Percentiles rank a stretch among this genome's conserved stretches.
These are phyloP conservation scores for Glyptemys insculpta DNA, from an alignment of 2,797 vertebrate species.

Conservation along the genomic window DNA sequence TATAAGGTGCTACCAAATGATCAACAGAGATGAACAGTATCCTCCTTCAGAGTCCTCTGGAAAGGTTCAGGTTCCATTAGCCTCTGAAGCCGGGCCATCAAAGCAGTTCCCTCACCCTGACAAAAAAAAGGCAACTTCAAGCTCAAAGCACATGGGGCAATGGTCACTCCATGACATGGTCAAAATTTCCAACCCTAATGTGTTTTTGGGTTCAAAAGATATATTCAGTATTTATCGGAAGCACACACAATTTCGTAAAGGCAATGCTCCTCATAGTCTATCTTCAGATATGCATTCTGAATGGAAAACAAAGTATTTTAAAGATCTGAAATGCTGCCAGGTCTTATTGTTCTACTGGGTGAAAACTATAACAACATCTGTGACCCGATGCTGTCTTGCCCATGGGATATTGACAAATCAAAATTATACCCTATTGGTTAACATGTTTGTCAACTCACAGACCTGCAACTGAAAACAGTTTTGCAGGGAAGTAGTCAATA, in stretches of 20 bases:
- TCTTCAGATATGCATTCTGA: not conserved
- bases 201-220: not conserved
- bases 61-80: not conserved
- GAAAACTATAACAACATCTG: not conserved
- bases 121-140: not conserved
- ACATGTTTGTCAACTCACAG: not conserved
- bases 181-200: not conserved
- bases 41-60: not conserved
- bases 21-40: not conserved
- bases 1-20: conserved; percentile 34
- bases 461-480: conserved; percentile 45
- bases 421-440: not conserved
- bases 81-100: not conserved
- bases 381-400: not conserved
- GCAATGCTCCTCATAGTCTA: not conserved
- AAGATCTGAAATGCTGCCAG: not conserved
- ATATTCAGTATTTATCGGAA: not conserved
- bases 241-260: not conserved
- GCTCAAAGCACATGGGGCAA: not conserved
- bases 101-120: not conserved
- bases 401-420: not conserved
- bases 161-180: not conserved
- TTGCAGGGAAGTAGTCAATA: conserved; percentile 50
- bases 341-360: not conserved
- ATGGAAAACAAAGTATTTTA: not conserved